phyloP scores from a whole-genome alignment of 2,113 vertebrate species.

The Chlorocebus sabaeus region DNA sequence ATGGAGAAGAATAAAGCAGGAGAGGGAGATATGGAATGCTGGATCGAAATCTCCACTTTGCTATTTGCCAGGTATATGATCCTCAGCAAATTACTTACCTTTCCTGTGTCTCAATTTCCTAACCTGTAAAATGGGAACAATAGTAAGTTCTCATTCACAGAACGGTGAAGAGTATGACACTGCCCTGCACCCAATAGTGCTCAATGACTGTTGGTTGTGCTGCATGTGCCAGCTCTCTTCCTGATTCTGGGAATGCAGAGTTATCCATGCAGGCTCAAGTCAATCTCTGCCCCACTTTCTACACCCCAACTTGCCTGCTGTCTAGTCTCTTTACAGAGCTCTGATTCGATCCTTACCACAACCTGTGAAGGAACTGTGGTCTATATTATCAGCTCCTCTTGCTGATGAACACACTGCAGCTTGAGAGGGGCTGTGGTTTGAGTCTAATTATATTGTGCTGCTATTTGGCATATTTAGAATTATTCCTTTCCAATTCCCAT shows the following conservation, averaged over 20 bases:
- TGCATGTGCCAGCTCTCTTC: background rate
- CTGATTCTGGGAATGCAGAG: background rate
- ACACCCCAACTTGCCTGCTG: rapidly evolving
- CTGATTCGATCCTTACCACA: background rate
- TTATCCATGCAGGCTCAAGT: background rate
- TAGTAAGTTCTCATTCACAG: background rate
- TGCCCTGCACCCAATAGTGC: background rate
- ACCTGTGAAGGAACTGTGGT: background rate
- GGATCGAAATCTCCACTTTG: background rate
- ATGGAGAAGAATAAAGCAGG: background rate
- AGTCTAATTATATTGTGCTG: too few relatives aligned
- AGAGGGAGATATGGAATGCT: background rate
- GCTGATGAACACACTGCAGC: background rate
- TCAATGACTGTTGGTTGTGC: background rate
- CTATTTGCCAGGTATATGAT: background rate
- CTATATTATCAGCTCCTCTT: background rate
- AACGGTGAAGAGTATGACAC: background rate
- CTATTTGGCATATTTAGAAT: background rate
- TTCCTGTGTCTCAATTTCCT: background rate
- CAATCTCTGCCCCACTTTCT: background rate
- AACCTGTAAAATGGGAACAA: background rate
- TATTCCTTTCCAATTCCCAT: background rate
- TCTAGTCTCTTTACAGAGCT: background rate
- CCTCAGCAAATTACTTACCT: background rate
- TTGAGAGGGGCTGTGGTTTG: background rate